These are phyloP conservation scores for Antheraea assamensis DNA, from an alignment of 2,888 invertebrate genomes.

Conservation along the genomic window DNA sequence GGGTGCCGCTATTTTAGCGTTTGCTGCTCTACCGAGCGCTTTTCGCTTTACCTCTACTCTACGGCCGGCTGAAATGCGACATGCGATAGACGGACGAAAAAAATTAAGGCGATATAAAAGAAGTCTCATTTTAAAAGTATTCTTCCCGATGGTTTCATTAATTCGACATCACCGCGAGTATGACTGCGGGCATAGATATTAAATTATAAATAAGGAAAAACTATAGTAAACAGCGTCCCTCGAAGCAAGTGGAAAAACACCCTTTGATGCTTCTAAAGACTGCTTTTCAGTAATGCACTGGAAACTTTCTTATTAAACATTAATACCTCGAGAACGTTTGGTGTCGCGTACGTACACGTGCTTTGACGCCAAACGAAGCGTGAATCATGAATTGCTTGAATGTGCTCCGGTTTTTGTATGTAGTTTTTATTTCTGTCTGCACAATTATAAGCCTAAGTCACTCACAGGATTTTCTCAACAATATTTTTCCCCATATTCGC, in stretches of 20 bases:
- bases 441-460: neutral
- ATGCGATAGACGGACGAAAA: no score
- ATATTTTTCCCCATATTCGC: no score
- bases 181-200: no score
- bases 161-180: no score
- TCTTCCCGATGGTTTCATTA: no score
- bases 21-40: no score
- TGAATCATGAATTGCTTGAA: neutral
- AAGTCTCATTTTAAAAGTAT: no score
- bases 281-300: slow-evolving; percentile 45
- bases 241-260: slow-evolving; percentile 22
- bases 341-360: slow-evolving; percentile 1
- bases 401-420: neutral
- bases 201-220: neutral
- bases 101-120: no score
- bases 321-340: slow-evolving; percentile 15
- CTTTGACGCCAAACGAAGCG: neutral
- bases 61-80: no score
- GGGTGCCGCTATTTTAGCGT: no score
- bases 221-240: neutral
- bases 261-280: slow-evolving; percentile 36
- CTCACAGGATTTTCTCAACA: neutral
- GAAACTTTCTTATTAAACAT: slow-evolving; percentile 29
- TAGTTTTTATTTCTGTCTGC: neutral
- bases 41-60: no score